phyloP scores from a whole-genome alignment of 2,888 invertebrate species.

The Drosophila subquinaria region DNA sequence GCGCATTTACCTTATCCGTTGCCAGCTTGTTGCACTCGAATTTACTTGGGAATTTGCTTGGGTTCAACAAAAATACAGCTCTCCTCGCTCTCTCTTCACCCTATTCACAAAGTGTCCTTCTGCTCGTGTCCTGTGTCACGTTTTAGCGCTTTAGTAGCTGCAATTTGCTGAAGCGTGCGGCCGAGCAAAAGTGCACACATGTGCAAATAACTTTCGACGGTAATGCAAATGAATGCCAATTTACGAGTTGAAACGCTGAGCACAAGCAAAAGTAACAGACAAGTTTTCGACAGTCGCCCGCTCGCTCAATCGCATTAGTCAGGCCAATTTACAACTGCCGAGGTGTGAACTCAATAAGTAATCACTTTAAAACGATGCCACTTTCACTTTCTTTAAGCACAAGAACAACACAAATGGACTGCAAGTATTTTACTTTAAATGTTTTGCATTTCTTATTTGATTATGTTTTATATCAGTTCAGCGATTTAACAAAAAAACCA shows the following conservation, averaged over 20 bases:
- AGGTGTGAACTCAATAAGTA: conserved; percentile 66
- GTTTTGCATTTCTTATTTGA: not conserved
- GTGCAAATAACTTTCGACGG: conserved; percentile 75
- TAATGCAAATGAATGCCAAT: conserved; percentile 82
- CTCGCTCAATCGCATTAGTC: conserved; percentile 58
- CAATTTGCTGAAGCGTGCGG: conserved; percentile 70
- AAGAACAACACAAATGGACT: not conserved
- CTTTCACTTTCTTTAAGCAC: not conserved
- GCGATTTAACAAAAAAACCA: not conserved
- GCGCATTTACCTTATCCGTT: conserved; percentile 32
- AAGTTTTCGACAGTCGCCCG: conserved; percentile 29
- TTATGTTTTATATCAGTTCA: not conserved
- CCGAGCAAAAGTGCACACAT: conserved; percentile 72
- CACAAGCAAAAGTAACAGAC: not conserved
- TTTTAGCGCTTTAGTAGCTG: conserved; percentile 74
- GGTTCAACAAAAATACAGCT: not conserved
- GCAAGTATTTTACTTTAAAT: not conserved
- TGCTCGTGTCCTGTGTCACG: conserved; percentile 69
- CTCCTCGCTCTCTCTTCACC: not conserved
- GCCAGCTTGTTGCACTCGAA: conserved; percentile 61
- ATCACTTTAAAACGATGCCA: conserved; percentile 28
- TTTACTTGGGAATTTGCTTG: conserved; percentile 56
- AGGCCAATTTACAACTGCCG: conserved; percentile 58
- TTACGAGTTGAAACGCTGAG: conserved; percentile 53
- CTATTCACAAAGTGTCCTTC: not conserved